Conservation (phyloP, 2,113 vertebrate genomes). For the Pyrgilauda ruficollis region DNA sequence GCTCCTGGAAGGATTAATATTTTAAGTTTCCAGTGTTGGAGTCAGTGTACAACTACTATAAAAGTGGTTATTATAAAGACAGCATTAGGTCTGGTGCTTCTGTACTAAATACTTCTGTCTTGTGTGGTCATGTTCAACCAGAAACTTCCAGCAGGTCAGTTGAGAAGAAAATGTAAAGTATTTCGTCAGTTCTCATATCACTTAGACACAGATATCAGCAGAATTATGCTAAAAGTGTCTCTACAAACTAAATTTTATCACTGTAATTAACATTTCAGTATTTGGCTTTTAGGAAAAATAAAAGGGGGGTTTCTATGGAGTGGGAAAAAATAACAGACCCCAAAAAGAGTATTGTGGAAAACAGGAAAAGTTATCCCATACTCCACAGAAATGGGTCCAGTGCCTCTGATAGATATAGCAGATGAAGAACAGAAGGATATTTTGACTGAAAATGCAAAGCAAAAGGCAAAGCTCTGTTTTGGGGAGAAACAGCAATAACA, state of each 20-base stretch:
- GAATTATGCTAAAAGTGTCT: background rate
- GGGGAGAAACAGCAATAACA: background rate
- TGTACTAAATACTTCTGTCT: background rate
- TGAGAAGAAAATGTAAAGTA: background rate
- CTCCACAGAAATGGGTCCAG: background rate
- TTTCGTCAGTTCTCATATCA: background rate
- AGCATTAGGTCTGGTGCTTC: background rate
- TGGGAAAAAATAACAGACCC: background rate
- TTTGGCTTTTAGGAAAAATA: background rate
- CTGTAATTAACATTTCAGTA: background rate
- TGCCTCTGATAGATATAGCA: background rate
- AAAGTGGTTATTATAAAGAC: background rate
- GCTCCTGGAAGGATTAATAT: constrained; percentile 77
- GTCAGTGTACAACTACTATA: background rate
- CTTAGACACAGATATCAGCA: background rate
- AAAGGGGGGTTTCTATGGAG: background rate
- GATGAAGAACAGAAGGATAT: background rate
- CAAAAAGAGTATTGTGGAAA: background rate
- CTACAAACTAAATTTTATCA: background rate
- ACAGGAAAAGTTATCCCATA: background rate
- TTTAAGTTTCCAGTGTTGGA: background rate
- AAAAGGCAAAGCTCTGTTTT: background rate
- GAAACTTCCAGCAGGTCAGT: background rate
- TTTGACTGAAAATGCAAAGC: background rate
- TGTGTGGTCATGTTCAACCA: rapidly evolving